A percentile compares a stretch with the other conserved stretches of the same genome.
These are phyloP conservation scores for Holocentrus rufus DNA, from an alignment of 2,797 vertebrate species.

Conservation along the genomic window DNA sequence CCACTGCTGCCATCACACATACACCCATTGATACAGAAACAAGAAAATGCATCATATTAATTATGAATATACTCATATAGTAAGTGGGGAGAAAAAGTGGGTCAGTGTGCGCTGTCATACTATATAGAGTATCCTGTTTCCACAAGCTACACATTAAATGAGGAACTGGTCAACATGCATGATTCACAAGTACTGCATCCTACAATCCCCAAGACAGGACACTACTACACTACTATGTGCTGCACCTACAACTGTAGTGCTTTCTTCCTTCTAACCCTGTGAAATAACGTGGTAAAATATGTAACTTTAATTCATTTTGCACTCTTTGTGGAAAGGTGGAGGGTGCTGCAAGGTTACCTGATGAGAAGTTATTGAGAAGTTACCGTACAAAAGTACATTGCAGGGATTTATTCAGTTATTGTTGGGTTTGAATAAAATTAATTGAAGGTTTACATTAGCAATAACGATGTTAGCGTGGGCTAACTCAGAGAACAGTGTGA, in stretches of 20 bases:
- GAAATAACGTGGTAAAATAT: neutral
- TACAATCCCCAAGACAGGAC: neutral
- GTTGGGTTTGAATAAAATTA: neutral
- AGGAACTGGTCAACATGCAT: neutral
- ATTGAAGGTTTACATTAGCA: neutral
- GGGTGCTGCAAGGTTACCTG: neutral
- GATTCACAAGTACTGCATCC: neutral
- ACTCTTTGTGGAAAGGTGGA: neutral
- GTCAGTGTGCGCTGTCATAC: constrained; percentile 32
- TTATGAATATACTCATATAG: constrained; percentile 42
- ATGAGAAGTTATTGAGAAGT: neutral
- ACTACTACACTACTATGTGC: neutral
- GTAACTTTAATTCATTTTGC: neutral
- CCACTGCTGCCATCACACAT: constrained; percentile 7
- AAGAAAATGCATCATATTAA: constrained; percentile 49
- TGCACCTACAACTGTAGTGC: neutral
- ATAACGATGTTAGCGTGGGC: neutral
- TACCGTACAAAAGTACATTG: neutral
- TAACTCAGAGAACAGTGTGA: neutral
- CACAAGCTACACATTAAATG: neutral
- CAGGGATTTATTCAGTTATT: neutral
- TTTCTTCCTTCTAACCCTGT: neutral
- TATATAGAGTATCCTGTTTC: neutral
- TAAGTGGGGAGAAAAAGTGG: constrained; percentile 47
- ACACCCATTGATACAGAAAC: neutral